Evolutionary conservation across 1,140 invertebrate genomes (phyloP).

Genomic region (Chlorops oryzae): DNA sequence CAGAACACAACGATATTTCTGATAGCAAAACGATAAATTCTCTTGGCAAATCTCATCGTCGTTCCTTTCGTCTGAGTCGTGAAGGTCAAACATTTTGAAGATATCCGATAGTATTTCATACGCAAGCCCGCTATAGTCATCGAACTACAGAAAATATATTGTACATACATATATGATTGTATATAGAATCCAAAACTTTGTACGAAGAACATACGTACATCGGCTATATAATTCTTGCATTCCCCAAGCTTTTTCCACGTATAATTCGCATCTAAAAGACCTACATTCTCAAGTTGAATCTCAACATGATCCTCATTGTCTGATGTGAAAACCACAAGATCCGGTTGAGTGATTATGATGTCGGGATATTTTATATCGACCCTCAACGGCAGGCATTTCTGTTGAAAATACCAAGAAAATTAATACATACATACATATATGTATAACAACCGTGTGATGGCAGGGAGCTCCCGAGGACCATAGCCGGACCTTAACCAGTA

Average conservation of each 20-base stretch:
- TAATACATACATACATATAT: too few relatives aligned
- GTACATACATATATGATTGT: not conserved
- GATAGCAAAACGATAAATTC: slow-evolving; percentile 31
- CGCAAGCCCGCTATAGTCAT: slow-evolving; percentile 22
- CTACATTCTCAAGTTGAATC: slow-evolving; percentile 23
- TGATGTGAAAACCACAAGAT: slow-evolving; percentile 29
- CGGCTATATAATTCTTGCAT: slow-evolving; percentile 18
- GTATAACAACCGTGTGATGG: too few relatives aligned
- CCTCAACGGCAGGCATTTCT: slow-evolving; percentile 17
- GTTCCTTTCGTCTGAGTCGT: slow-evolving; percentile 26
- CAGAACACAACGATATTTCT: slow-evolving; percentile 29
- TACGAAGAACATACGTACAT: slow-evolving; percentile 4
- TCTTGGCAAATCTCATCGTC: slow-evolving; percentile 17
- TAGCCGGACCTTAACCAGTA: too few relatives aligned
- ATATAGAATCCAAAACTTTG: too few relatives aligned
- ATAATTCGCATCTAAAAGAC: slow-evolving; percentile 24
- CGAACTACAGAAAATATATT: slow-evolving; percentile 7
- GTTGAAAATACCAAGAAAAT: not conserved
- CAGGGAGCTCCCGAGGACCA: too few relatives aligned
- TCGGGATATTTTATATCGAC: slow-evolving; percentile 22
- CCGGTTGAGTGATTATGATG: slow-evolving; percentile 22
- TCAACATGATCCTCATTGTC: slow-evolving; percentile 11
- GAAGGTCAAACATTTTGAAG: slow-evolving; percentile 29
- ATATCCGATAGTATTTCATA: slow-evolving; percentile 31
- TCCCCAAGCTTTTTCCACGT: slow-evolving; percentile 32